Base-by-base conservation (phyloP, 2,113 vertebrate species). In the Caloenas nicobarica region DNA sequence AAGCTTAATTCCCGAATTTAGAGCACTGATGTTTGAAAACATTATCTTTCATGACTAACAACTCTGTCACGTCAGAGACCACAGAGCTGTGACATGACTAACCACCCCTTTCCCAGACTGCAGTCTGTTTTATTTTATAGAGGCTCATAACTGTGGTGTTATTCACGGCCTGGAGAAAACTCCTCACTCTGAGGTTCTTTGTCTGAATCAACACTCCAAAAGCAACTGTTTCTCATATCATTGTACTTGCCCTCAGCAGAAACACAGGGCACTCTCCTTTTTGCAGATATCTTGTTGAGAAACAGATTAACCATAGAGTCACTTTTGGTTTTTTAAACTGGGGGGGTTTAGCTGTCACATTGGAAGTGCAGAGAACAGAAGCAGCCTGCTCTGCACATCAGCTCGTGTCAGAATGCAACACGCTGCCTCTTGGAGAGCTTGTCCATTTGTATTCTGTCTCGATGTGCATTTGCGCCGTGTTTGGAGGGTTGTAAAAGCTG, bases 21-120 rank as follows among this genome's bases (percentile, higher is more conserved):
- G 68, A 87, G 54, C 19, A 7, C 10, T 84, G 11, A 0, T 74
- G 74, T 78, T 85, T 73, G 88, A 85, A 85, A 81, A 91, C 50
- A 53, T 61, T 70, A 42, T 73, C 34, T 87, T 82, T 76, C 58
- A 31, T 87, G 81, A 69, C 69, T 94, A 72, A 79, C 84, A 92
- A 24, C n/a, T 89, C 36, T 7, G 8, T 88, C 70, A 19, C 21
- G 44, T 21, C 5, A 2, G 70, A 89, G 87, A 40, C 40, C 56
- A 31, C 2, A 56, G 79, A 71, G 62, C 81, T 89, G 78, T 82
- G 91, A 88, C 74, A 73, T 38, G 94, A 81, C 81, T 72, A 17
- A 95, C 40, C 26, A 48, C 21, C 74, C 29, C 54, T 76, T 61
- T 85, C 68, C 58, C 70, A 66, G 62, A 19, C 74, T 82, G 25